These are phyloP conservation scores for Penaeus japonicus DNA, from an alignment of 1,140 invertebrate genomes.

Conservation along the genomic window DNA sequence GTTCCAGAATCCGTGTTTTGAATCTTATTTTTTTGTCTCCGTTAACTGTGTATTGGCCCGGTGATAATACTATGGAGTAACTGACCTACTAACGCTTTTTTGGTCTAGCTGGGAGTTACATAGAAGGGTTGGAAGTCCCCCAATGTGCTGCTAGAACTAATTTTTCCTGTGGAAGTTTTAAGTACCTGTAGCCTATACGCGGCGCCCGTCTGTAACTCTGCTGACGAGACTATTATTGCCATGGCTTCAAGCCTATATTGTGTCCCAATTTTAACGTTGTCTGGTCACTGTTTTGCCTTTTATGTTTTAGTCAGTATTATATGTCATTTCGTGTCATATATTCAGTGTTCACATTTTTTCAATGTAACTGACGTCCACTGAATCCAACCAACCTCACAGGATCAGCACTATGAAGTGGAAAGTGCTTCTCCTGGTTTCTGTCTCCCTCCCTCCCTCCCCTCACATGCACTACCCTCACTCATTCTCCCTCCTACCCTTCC, in stretches of 20 bases:
- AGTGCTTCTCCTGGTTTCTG: background rate
- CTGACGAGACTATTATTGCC: slow-evolving; percentile 15
- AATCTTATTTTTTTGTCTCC: background rate
- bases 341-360: slow-evolving; percentile 52
- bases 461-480: background rate
- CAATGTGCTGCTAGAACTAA: slow-evolving; percentile 38
- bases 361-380: slow-evolving; percentile 30
- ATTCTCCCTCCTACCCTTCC: background rate
- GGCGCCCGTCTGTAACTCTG: slow-evolving; percentile 51
- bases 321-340: slow-evolving; percentile 54
- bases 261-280: slow-evolving; percentile 50
- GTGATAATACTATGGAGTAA: slow-evolving; percentile 36
- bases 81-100: slow-evolving; percentile 41
- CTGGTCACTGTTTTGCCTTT: slow-evolving; percentile 55
- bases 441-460: background rate
- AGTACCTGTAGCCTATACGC: slow-evolving; percentile 48
- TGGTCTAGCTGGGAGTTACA: slow-evolving; percentile 45
- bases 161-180: slow-evolving; percentile 36
- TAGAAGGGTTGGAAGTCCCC: slow-evolving; percentile 18
- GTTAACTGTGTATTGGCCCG: slow-evolving; percentile 4
- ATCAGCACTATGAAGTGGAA: background rate
- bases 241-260: slow-evolving; percentile 8
- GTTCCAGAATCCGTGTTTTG: background rate
- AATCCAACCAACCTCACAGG: slow-evolving; percentile 22
- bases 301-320: slow-evolving; percentile 54